Base-by-base conservation (phyloP, 2,888 invertebrate species). In the Syrista parreyssii region DNA sequence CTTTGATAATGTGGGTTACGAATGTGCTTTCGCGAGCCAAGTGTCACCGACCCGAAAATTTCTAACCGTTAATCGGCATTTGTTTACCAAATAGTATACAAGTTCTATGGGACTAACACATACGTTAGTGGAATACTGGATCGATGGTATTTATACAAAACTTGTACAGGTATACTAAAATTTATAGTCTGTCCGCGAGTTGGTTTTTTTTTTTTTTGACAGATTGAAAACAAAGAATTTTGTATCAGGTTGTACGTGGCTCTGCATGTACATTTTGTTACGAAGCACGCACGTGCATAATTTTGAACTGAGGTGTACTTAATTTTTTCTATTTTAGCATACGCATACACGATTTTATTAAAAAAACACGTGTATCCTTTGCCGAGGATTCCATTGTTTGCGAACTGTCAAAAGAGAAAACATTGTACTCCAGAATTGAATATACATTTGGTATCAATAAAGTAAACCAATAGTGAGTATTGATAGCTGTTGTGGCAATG, bases 31-130 rank as follows among this genome's bases (percentile, higher is more conserved):
- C 72, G 68, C 75, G 55, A 72, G 35, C 74, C 72, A 11, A 35
- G 75, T 75, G 68, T 75, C 78, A 73, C 36, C 68, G 78, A 75
- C 75, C 78, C 15, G 68, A 72, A 68, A 75, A 34, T 78, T 78
- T 75, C 78, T 78, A 78, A 77, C 69, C 75, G 71, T 69, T 77
- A 74, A 75, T 75, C 78, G 72, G 75, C 69, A 72, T 55, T 40
- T 78, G 78, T 78, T 78, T 78, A 78, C 75, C 68, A 78, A 78
- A 78, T 55, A 55, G 9, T 55, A 55, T 23, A 23, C 55, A 23
- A 23, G 23, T 23, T 23, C 23, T 23, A 55, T 2, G 9, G 9
- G 23, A 55, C 23, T 23, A 23, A 55, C 23, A 55, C 9, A 23
- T 23, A 55, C 23, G 9, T 15, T 55, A 55, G 9, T 9, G 55